Conservation (phyloP, 1,140 invertebrate genomes). For the Leptoteleia sp. region DNA sequence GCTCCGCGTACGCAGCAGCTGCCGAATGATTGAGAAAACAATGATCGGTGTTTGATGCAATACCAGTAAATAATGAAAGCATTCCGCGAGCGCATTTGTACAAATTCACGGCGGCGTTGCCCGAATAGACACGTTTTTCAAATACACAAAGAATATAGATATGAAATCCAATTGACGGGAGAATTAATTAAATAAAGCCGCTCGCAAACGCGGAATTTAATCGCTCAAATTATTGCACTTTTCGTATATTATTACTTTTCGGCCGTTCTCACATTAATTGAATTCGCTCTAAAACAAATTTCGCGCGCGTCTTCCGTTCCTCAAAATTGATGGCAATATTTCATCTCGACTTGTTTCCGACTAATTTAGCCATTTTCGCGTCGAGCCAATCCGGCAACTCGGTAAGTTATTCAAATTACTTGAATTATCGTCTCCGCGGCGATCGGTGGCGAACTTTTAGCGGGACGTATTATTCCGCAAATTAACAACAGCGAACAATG, state of each 20-base stretch:
- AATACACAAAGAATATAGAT: conserved; percentile 62
- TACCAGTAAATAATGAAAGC: conserved; percentile 65
- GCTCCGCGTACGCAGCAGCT: conserved; percentile 36
- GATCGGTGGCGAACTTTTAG: too few relatives aligned
- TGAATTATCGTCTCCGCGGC: too few relatives aligned
- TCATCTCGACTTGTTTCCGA: too few relatives aligned
- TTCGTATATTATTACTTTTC: conserved; percentile 57
- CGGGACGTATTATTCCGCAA: too few relatives aligned
- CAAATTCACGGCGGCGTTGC: conserved; percentile 47
- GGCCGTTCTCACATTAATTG: conserved; percentile 23
- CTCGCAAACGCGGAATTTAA: conserved; percentile 39
- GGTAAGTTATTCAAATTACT: too few relatives aligned
- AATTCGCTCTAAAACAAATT: conserved; percentile 28
- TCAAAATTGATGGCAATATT: too few relatives aligned
- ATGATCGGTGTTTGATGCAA: conserved; percentile 65
- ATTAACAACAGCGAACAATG: too few relatives aligned
- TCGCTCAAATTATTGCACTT: conserved; percentile 51
- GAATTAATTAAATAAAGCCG: conserved; percentile 67
- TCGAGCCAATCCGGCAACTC: too few relatives aligned
- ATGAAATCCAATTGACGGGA: conserved; percentile 63
- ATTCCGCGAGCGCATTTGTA: conserved; percentile 60
- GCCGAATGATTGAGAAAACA: conserved; percentile 68
- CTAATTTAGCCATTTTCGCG: too few relatives aligned
- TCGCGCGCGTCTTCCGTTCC: too few relatives aligned
- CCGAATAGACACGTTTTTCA: conserved; percentile 63